phyloP scores from a whole-genome alignment of 2,797 vertebrate species.

The Arrhamphus sclerolepis region DNA sequence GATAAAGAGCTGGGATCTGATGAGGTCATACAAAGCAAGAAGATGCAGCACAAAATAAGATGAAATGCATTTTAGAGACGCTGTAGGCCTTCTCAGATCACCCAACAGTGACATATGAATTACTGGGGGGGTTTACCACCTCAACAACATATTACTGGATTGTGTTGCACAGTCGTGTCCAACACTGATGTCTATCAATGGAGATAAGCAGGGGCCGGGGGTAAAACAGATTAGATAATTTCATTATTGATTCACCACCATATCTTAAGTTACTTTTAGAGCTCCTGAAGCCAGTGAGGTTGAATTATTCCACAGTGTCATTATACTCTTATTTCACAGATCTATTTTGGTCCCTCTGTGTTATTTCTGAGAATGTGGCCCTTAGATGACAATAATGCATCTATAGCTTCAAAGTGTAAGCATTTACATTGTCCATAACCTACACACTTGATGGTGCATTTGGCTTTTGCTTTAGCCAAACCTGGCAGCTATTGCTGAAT shows the following conservation, averaged over 20 bases:
- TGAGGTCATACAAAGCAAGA: slow-evolving; percentile 43
- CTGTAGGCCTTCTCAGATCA: slow-evolving; percentile 66
- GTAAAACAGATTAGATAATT: slow-evolving; percentile 81
- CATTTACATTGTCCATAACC: no score
- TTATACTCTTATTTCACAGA: slow-evolving; percentile 50
- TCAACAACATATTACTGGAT: slow-evolving; percentile 75
- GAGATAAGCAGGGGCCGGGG: slow-evolving; percentile 78
- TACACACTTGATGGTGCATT: no score
- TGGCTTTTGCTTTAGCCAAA: no score
- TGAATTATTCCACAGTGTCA: slow-evolving; percentile 56
- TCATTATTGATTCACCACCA: slow-evolving; percentile 84
- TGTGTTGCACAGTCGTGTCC: slow-evolving; percentile 64
- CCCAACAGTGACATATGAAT: slow-evolving; percentile 81
- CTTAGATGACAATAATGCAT: no score
- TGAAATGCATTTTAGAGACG: slow-evolving; percentile 59
- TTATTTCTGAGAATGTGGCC: slow-evolving; percentile 28
- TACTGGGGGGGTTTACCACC: slow-evolving; percentile 75
- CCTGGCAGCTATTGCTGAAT: no score
- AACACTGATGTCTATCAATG: slow-evolving; percentile 67
- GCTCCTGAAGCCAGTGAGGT: slow-evolving; percentile 59
- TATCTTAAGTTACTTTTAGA: slow-evolving; percentile 83
- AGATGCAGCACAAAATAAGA: slow-evolving; percentile 48
- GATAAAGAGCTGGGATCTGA: slow-evolving; percentile 33
- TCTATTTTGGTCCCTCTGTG: slow-evolving; percentile 53
- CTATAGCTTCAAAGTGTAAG: no score